Evolutionary conservation across 2,888 invertebrate genomes (phyloP).

Genomic region (Lucinisca nassula): DNA sequence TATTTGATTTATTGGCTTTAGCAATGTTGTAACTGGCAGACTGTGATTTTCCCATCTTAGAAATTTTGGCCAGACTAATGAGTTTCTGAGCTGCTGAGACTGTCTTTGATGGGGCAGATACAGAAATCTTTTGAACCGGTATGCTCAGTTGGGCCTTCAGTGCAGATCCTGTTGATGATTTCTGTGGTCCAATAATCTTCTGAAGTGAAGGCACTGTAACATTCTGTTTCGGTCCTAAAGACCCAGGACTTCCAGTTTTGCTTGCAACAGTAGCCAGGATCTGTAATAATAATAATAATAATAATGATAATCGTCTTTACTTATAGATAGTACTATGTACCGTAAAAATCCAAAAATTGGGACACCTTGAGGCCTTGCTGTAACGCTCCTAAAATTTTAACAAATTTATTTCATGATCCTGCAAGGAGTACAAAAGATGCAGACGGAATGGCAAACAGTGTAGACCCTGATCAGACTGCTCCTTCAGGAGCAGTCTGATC

Average conservation of each 20-base stretch:
- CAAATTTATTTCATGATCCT: too few relatives aligned
- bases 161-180: too few relatives aligned
- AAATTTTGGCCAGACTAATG: conserved; percentile 45
- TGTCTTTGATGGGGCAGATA: background rate
- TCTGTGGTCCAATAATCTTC: background rate
- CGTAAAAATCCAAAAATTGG: too few relatives aligned
- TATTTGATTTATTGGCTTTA: conserved; percentile 5
- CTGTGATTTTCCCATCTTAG: conserved; percentile 35
- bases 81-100: conserved; percentile 12
- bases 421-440: too few relatives aligned
- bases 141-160: too few relatives aligned
- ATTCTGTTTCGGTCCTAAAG: background rate
- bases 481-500: too few relatives aligned
- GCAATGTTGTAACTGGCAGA: conserved; percentile 20
- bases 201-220: background rate
- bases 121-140: background rate
- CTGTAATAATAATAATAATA: background rate
- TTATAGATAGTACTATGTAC: too few relatives aligned
- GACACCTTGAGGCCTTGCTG: too few relatives aligned
- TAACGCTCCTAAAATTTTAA: too few relatives aligned
- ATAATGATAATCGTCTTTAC: too few relatives aligned
- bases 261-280: background rate
- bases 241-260: background rate
- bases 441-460: too few relatives aligned
- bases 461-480: too few relatives aligned